Evolutionary conservation across 2,888 invertebrate species (phyloP).

Genomic region (Trissolcus japonicus): DNA sequence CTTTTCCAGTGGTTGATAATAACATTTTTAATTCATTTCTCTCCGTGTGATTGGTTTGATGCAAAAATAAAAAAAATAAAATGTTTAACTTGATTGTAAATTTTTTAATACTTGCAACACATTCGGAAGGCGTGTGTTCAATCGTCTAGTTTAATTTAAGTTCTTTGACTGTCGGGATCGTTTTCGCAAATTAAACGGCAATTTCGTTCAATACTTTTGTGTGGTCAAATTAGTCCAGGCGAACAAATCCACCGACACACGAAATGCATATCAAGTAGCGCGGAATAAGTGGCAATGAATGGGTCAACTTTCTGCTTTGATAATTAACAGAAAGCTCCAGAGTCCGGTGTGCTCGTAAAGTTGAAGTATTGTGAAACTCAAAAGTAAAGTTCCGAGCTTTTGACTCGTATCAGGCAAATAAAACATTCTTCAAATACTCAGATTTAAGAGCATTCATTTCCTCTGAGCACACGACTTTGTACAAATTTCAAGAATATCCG

Average conservation of each 20-base stretch:
- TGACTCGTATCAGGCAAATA: constrained; percentile 39
- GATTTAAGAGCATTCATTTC: constrained; percentile 34
- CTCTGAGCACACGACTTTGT: constrained; percentile 27
- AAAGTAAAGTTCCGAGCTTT: constrained; percentile 38
- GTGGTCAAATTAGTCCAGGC: constrained; percentile 14
- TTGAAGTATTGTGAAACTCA: constrained; percentile 36
- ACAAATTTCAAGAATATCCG: constrained; percentile 37
- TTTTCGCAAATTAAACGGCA: too few relatives aligned
- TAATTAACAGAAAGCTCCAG: constrained; percentile 30
- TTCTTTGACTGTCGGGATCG: too few relatives aligned
- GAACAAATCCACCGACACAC: constrained; percentile 22
- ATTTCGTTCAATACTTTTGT: too few relatives aligned
- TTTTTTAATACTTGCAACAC: not conserved
- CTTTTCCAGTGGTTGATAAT: too few relatives aligned
- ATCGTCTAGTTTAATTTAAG: too few relatives aligned
- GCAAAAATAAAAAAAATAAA: too few relatives aligned
- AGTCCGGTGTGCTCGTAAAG: constrained; percentile 14
- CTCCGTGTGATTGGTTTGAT: too few relatives aligned
- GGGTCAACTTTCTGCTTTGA: constrained; percentile 45
- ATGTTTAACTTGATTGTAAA: too few relatives aligned
- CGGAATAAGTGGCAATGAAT: constrained; percentile 35
- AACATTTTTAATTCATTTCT: too few relatives aligned
- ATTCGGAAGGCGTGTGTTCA: too few relatives aligned
- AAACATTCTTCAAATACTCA: constrained; percentile 52
- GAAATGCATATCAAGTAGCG: constrained; percentile 38